Percentiles rank a stretch among this genome's conserved stretches.
Evolutionary conservation across 2,797 vertebrate species (phyloP).

Genomic region (Xyrichtys novacula): DNA sequence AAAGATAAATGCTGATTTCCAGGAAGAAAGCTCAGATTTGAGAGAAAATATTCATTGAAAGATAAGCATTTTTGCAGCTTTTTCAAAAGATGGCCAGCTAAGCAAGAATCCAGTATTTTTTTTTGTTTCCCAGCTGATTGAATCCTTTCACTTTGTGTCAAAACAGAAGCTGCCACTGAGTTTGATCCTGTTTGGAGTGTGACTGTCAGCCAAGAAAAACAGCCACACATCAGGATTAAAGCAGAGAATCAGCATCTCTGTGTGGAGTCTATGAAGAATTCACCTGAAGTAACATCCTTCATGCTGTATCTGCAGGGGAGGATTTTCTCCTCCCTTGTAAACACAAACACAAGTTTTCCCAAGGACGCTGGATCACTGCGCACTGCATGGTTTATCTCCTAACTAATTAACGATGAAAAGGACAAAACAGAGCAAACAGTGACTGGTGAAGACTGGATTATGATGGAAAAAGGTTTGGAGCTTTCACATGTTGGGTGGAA

Average conservation of each 20-base stretch:
- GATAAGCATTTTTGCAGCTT: neutral
- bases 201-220: neutral
- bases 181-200: constrained; percentile 11
- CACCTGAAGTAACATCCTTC: constrained; percentile 10
- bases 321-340: neutral
- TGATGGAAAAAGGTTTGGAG: neutral
- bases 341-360: neutral
- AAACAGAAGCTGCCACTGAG: neutral
- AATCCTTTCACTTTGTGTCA: neutral
- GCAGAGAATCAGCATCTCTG: neutral
- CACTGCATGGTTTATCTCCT: neutral
- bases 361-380: neutral
- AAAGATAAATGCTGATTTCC: neutral
- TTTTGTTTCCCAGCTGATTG: too few species aligned
- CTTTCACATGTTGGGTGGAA: neutral
- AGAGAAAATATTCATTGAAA: neutral
- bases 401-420: neutral
- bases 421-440: neutral
- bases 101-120: neutral
- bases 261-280: neutral
- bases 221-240: neutral
- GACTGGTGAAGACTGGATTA: neutral
- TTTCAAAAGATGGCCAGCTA: neutral
- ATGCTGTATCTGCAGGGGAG: neutral
- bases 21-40: neutral